phyloP scores from a whole-genome alignment of 2,113 vertebrate species.

The Mustelus asterias region DNA sequence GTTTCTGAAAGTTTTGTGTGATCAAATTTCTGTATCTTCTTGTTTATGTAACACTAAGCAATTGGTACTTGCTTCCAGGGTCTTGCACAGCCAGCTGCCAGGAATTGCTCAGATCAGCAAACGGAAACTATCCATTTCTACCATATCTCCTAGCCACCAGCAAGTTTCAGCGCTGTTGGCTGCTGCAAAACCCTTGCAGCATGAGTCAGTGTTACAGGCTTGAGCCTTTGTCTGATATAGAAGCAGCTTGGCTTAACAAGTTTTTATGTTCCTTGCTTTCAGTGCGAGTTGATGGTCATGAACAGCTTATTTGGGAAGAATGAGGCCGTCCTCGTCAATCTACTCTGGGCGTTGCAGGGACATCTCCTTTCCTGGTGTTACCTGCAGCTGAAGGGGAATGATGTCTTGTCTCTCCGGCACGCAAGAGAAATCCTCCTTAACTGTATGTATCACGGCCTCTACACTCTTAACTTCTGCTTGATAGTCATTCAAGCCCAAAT shows the following conservation, averaged over 20 bases:
- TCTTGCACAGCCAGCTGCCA: background rate
- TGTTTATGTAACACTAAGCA: background rate
- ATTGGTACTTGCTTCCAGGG: background rate
- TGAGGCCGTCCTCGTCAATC: slow-evolving; percentile 71
- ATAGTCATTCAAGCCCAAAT: background rate
- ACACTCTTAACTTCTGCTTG: background rate
- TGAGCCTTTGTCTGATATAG: background rate
- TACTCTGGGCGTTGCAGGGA: slow-evolving; percentile 94
- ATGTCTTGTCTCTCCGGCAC: slow-evolving; percentile 55
- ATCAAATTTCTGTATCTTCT: background rate
- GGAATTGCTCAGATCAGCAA: background rate
- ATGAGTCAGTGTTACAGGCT: background rate
- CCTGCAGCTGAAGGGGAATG: slow-evolving; percentile 77
- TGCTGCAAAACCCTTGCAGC: background rate
- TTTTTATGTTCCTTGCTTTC: slow-evolving; percentile 41
- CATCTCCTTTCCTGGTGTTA: slow-evolving; percentile 93
- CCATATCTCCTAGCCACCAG: background rate
- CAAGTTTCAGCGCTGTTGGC: background rate
- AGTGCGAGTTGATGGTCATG: slow-evolving; percentile 85
- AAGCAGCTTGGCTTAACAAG: background rate
- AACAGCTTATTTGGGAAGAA: slow-evolving; percentile 60
- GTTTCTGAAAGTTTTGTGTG: background rate
- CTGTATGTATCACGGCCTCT: slow-evolving; percentile 64
- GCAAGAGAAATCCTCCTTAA: slow-evolving; percentile 73
- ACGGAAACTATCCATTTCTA: background rate